A percentile compares a stretch with the other conserved stretches of the same genome.
These are phyloP conservation scores for Nycticebus coucang DNA, from an alignment of 2,113 vertebrate genomes.

Conservation along the genomic window DNA sequence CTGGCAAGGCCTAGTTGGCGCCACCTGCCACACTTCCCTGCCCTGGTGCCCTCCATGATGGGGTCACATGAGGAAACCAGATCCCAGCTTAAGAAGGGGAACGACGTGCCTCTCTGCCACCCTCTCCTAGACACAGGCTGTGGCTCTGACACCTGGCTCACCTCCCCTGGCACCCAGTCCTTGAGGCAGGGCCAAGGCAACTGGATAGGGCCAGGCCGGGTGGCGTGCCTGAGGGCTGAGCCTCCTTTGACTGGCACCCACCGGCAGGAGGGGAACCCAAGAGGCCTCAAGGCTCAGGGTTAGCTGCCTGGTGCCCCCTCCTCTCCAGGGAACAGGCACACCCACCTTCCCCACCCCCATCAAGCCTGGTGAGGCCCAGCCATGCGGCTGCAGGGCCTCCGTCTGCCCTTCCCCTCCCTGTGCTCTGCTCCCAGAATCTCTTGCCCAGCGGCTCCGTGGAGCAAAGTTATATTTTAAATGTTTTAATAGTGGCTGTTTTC, in stretches of 20 bases:
- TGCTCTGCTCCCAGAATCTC: neutral
- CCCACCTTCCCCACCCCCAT: rapidly evolving
- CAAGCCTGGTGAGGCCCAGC: neutral
- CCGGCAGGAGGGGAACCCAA: neutral
- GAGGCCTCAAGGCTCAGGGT: rapidly evolving
- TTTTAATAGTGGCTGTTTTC: neutral
- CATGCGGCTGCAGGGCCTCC: neutral
- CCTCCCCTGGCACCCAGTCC: slow-evolving; percentile 47
- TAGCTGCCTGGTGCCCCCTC: neutral
- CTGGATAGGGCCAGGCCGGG: neutral
- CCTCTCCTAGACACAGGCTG: neutral
- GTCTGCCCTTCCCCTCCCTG: rapidly evolving
- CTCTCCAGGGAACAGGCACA: rapidly evolving
- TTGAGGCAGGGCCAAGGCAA: slow-evolving; percentile 41
- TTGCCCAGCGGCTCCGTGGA: neutral
- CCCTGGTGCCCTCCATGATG: rapidly evolving
- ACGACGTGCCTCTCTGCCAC: neutral
- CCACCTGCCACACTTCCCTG: neutral
- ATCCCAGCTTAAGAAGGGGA: neutral
- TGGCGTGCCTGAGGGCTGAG: neutral
- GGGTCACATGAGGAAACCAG: slow-evolving; percentile 45
- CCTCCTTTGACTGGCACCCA: neutral
- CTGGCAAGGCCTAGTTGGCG: neutral
- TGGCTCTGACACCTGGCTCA: slow-evolving; percentile 67
- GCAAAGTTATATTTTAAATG: neutral